Evolutionary conservation across 2,888 invertebrate genomes (phyloP), one percentile per base, ranked within the genome.

Genomic region (Noctua janthe): DNA sequence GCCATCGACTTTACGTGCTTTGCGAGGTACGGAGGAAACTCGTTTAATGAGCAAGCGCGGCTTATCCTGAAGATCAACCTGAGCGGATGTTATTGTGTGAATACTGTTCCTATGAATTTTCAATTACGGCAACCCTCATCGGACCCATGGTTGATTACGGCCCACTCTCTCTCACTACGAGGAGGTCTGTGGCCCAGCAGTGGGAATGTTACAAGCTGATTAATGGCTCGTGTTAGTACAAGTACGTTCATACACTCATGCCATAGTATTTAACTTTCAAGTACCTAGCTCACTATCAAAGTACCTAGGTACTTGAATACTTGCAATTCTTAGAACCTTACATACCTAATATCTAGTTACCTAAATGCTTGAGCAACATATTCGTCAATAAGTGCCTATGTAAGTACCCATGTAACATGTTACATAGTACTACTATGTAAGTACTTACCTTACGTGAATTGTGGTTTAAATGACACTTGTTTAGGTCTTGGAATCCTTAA

Each of bases 281-380:
- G 59, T 70, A 13, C 4, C 47, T 49, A 51, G 4, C 8, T 76
- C n/a, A 3, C 17, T 56, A 67, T 43, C 17, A 17, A 56, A 71
- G 17, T 23, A 43, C 1, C 74, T 35, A 39, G 8, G 13, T 74
- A 76, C 76, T 82, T 82, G 49, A 82, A 39, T 35, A 69, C 43
- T 35, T 15, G 39, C 8, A 67, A 62, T 81, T 71, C 76, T n/a
- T 54, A 71, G 81, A 74, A 81, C n/a, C 1, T 17, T 7, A 39
- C 54, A 43, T 10, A 1, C 29, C 29, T n/a, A 15, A 5, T 62
- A 69, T 6, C 3, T 47, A 64, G 35, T 20, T 64, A 54, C 35
- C 35, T 17, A 54, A 29, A 29, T 70, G n/a, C n/a, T 71, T 56
- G 70, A 71, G 47, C 10, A n/a, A 56, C 20, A 47, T 47, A 77